phyloP scores from a whole-genome alignment of 2,888 invertebrate genomes.

The Camptogramma bilineatum region DNA sequence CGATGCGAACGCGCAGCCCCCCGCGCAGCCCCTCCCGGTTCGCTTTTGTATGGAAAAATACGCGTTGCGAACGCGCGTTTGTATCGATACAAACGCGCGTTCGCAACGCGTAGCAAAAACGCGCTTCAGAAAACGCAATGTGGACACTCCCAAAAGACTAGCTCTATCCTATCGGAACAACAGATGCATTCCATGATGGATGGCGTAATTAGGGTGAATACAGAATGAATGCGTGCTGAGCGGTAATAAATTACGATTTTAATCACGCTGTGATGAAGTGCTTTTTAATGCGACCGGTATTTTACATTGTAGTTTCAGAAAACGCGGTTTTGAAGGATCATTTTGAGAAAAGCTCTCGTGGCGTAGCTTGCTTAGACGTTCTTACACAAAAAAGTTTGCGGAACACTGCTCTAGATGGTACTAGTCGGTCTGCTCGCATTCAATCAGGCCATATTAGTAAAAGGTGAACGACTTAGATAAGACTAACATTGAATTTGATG shows the following conservation, averaged over 20 bases:
- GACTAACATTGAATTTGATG: conserved; percentile 12
- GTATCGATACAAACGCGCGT: too few species aligned
- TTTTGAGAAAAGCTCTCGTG: too few species aligned
- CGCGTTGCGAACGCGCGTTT: too few species aligned
- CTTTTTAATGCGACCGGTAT: conserved; percentile 8
- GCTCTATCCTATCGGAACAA: conserved; percentile 14
- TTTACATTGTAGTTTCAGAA: not conserved
- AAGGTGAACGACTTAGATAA: conserved; percentile 22
- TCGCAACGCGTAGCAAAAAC: too few species aligned
- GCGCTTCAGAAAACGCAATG: too few species aligned
- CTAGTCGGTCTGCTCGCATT: not conserved
- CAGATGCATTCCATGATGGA: conserved; percentile 29
- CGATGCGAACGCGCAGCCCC: too few species aligned
- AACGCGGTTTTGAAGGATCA: not conserved
- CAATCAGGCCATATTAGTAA: conserved; percentile 24
- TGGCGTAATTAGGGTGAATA: conserved; percentile 29
- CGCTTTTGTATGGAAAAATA: too few species aligned
- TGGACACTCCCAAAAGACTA: too few species aligned
- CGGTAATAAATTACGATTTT: conserved; percentile 26
- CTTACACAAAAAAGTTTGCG: too few species aligned
- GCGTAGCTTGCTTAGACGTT: too few species aligned
- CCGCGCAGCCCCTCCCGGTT: too few species aligned
- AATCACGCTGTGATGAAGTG: conserved; percentile 21
- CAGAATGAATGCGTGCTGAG: conserved; percentile 26
- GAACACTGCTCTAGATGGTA: too few species aligned